Evolutionary conservation across 2,797 vertebrate genomes (phyloP), one percentile per base, ranked within the genome.

Genomic region (Sebastolobus altivelis): DNA sequence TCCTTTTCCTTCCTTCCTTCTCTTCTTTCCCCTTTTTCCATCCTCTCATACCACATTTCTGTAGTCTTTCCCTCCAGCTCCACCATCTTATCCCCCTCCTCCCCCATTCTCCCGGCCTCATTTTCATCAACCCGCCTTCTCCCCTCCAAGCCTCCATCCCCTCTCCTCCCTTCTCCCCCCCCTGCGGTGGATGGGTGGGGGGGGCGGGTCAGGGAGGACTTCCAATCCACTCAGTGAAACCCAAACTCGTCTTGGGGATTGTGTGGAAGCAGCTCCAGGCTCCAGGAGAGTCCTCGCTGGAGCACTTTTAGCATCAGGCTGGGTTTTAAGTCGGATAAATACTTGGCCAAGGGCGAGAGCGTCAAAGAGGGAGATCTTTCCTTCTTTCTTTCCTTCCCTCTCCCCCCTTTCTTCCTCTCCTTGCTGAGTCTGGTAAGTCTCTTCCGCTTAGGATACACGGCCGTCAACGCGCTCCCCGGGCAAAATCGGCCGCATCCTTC

Each of bases 161-260:
- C 13, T 8, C 52, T 13, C 33, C 27, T n/a, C 22, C 11, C 4
- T 10, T 5, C 27, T 12, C 8, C 25, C 18, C 9, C 29, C 38
- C 52, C 14, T 29, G 35, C 40, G 55, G 14, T 65, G 40, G 31
- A 35, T 31, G 16, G n/a, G 62, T 6, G 38, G 61, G 0, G 38
- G 31, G 5, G 2, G 35, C 56, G 38, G 29, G 65, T 61, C 65
- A 60, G 63, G 71, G 61, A 55, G 54, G 60, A 73, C 60, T 82
- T 75, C 62, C 72, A 79, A 79, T 85, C 80, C 72, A 76, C 72
- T 86, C 66, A 72, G 71, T 79, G 82, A 80, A 82, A 82, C 56
- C 74, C 62, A 65, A 67, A 85, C 76, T 58, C 31, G 6, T 79
- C 66, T 25, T 69, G 72, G 85, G 80, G 80, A 82, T 73, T 54